Evolutionary conservation across 2,888 invertebrate species (phyloP), one percentile per base, ranked within the genome.

Genomic region (Lithophane leautieri): DNA sequence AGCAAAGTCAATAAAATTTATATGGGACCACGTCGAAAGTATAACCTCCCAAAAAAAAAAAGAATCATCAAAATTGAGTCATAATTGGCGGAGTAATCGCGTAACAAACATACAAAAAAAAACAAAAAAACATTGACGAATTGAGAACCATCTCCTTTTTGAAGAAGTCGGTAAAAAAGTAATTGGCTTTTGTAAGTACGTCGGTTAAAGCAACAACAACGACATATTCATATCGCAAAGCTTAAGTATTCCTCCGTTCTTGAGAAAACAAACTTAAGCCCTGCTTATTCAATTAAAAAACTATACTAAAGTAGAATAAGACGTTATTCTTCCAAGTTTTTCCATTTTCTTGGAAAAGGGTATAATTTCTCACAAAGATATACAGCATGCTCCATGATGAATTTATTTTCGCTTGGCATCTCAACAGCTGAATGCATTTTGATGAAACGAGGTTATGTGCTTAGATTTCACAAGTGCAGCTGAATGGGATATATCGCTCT

Each of bases 401-500:
- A 84, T 86, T 84, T 76, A 83, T 79, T 78, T 69, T 63, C 54
- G n/a, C 76, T 76, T 79, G 70, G 66, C 76, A 83, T 74, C 60
- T 82, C 82, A 83, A 83, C 75, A 71, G 80, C 71, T 76, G 79
- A 71, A 86, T 83, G 66, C 70, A 83, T 83, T 79, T 73, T 69
- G 73, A 86, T 76, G 69, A 76, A 76, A 79, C 22, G 58, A 61
- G 72, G 66, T 62, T 63, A 82, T 83, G 84, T 86, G 73, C 71
- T 79, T 52, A 58, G 68, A 61, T 76, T 83, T 70, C 52, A 47
- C 73, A 82, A 85, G 56, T 72, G 69, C 58, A 54, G 47, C 40
- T 67, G 66, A 52, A 62, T 70, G 9, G 19, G 25, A 72, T 75
- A 50, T 14, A 82, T 70, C 60, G 22, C 61, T 72, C 19, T 62